Conservation (phyloP, 2,888 invertebrate genomes). For the Acleris cristana region DNA sequence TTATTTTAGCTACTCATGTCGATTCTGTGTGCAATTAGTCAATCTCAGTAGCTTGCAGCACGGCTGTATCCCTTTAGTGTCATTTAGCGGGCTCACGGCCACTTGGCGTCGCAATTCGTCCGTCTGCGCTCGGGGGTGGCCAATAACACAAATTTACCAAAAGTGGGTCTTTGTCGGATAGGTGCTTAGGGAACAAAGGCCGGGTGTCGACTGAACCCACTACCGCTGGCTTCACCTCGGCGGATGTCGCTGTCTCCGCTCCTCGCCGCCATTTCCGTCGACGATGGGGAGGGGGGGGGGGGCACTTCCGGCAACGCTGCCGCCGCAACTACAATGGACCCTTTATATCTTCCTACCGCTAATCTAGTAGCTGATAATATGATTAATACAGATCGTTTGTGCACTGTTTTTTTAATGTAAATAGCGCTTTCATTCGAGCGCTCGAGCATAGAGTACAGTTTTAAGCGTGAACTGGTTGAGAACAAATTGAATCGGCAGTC, state of each 20-base stretch:
- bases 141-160: conserved; percentile 52
- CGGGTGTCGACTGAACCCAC: conserved; percentile 47
- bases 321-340: conserved; percentile 69
- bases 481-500: too few species aligned
- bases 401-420: conserved; percentile 44
- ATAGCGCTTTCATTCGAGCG: conserved; percentile 38
- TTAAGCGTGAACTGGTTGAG: too few species aligned
- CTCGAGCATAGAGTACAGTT: not conserved
- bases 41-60: too few species aligned
- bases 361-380: conserved; percentile 72
- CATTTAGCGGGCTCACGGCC: too few species aligned
- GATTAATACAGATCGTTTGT: conserved; percentile 62
- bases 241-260: conserved; percentile 78
- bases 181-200: conserved; percentile 57
- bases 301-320: conserved; percentile 46
- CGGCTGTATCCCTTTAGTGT: too few species aligned
- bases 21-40: too few species aligned
- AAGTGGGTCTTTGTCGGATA: conserved; percentile 51
- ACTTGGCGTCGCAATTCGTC: conserved; percentile 47
- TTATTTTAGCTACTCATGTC: too few species aligned
- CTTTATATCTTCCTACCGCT: conserved; percentile 75
- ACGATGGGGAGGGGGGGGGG: conserved; percentile 48
- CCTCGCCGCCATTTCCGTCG: conserved; percentile 74
- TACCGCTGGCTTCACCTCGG: conserved; percentile 64
- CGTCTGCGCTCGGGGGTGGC: conserved; percentile 43